Base-by-base conservation (phyloP, 2,888 invertebrate genomes). In the Muschampia plurimacula region DNA sequence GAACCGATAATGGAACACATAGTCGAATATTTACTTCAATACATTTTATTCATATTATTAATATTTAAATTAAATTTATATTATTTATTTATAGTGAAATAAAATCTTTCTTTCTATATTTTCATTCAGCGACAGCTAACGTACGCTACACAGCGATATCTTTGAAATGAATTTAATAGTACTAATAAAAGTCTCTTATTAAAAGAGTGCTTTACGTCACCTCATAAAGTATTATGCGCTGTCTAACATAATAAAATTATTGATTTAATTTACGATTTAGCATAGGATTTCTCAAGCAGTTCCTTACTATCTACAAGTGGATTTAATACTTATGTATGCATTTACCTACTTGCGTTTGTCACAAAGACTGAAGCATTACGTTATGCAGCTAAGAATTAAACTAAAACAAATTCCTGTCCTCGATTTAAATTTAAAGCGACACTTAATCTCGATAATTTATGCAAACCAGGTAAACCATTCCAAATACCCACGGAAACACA, bases 1-100 rank as follows among this genome's bases (percentile, higher is more conserved):
- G 66, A 49, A 57, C 71, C 46, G 36, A 52, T 72, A 67, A 71
- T 66, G 66, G 66, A 49, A 52, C 52, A 65, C 64, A 15, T 60
- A 55, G n/a, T 44, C 64, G 15, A 70, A 64, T 64, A 62, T 39
- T 62, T 1, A 62, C 15, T 41, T 41, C 1, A 22, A 12, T 44
- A 2, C 44, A 9, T 44, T 12, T 44, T 2, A 12, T 9, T 32
- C 1, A 32, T 3, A 32, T 32, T 32, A 32, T 32, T 32, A 32
- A 32, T 3, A 32, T 32, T 3, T 32, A 32, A 4, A 57, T 3
- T 32, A 32, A 4, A 57, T 57, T 32, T 32, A 32, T 32, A 32
- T 32, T 32, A 32, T 57, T 8, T 57, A 15, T 57, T 8, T 57
- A 15, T 22, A 22, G 55, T 57, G 0, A 57, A 57, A 57, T 41